Evolutionary conservation across 92 coral and sea anemone species (phyloP).

Genomic region (Porites cylindrica): DNA sequence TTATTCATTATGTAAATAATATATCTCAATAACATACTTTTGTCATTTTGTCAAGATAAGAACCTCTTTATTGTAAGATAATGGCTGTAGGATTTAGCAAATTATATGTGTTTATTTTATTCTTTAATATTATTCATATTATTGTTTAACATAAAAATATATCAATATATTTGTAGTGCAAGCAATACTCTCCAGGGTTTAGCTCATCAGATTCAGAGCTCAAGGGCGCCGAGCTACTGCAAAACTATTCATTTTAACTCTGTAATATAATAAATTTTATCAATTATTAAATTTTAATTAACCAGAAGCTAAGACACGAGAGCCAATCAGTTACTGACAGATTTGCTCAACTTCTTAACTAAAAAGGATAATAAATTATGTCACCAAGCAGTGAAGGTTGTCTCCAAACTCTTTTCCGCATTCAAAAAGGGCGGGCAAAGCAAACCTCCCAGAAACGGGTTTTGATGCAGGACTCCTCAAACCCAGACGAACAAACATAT

Average conservation of each 20-base stretch:
- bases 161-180: background rate
- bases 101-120: too few species aligned
- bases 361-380: background rate
- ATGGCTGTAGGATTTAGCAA: background rate
- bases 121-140: too few species aligned
- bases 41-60: background rate
- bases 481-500: too few species aligned
- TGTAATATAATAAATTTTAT: background rate
- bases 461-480: too few species aligned
- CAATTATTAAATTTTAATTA: background rate
- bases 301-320: slow-evolving; percentile 21
- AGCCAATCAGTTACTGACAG: background rate
- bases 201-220: background rate
- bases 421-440: too few species aligned
- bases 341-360: slow-evolving; percentile 16
- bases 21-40: background rate
- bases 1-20: background rate
- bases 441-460: too few species aligned
- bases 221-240: too few species aligned
- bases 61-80: background rate
- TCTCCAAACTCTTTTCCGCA: too few species aligned
- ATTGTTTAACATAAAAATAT: background rate
- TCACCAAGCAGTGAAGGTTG: too few species aligned
- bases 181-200: background rate
- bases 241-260: too few species aligned